Evolutionary conservation across 1,140 invertebrate species (phyloP).

Genomic region (Archivesica marissinica): DNA sequence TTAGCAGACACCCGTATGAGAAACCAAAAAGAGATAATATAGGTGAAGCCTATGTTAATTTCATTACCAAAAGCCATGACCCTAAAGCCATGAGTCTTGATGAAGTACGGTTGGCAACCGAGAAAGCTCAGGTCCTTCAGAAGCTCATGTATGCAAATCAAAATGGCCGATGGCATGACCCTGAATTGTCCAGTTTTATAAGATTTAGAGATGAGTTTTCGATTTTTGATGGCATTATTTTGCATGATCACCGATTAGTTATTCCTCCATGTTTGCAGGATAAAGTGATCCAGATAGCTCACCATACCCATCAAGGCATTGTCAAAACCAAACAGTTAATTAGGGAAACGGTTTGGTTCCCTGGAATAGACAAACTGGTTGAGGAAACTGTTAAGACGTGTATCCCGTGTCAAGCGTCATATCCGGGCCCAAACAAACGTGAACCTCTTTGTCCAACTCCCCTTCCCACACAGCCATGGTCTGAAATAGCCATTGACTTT

Average conservation of each 20-base stretch:
- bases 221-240: slow-evolving; percentile 53
- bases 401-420: slow-evolving; percentile 70
- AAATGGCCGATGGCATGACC: slow-evolving; percentile 20
- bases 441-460: slow-evolving; percentile 67
- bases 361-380: slow-evolving; percentile 73
- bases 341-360: slow-evolving; percentile 79
- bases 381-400: slow-evolving; percentile 70
- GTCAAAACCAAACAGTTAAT: slow-evolving; percentile 75
- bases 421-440: slow-evolving; percentile 23
- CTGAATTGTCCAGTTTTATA: slow-evolving; percentile 22
- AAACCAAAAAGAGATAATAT: too few species aligned
- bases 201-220: slow-evolving; percentile 53
- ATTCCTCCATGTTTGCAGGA: slow-evolving; percentile 60
- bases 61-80: too few species aligned
- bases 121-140: slow-evolving; percentile 6
- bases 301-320: slow-evolving; percentile 71
- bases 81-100: slow-evolving; percentile 53
- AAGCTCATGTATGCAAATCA: slow-evolving; percentile 59
- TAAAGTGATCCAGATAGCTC: slow-evolving; percentile 67
- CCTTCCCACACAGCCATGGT: slow-evolving; percentile 68
- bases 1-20: slow-evolving; percentile 59
- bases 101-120: slow-evolving; percentile 49
- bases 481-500: slow-evolving; percentile 70
- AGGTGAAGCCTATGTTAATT: too few species aligned
- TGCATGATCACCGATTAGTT: slow-evolving; percentile 64